Evolutionary conservation across 2,888 invertebrate genomes (phyloP), one percentile per base, ranked within the genome.

Genomic region (Subacronicta megacephala): DNA sequence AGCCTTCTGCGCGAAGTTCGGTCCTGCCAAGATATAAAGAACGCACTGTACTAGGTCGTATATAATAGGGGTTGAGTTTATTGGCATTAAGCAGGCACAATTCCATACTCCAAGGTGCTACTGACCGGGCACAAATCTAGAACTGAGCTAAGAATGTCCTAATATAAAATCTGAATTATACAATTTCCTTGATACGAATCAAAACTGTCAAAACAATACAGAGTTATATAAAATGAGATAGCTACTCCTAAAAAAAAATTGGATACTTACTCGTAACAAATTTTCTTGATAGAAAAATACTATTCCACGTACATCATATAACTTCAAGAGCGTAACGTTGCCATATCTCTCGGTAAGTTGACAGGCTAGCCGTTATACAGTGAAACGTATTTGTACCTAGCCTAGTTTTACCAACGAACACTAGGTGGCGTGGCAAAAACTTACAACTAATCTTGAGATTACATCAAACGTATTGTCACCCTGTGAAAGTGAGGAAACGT

Each of bases 371-470:
- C 50, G 54, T 60, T 60, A 66, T 55, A 64, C 54, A 64, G 51
- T 70, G 64, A 47, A 52, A 53, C 55, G 60, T 66, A 53, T 68
- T 55, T 46, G 44, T 56, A 31, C 29, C 23, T 53, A 53, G 42
- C 49, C 7, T 38, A 41, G 53, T 69, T 59, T 58, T 59, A 49
- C 54, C 54, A 33, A 35, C 7, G n/a, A 53, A 29, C 57, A 15
- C 46, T 47, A 42, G 42, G 12, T 16, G 15, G 47, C 42, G 56
- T 72, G 57, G 57, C 72, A 53, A 62, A 61, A 67, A 54, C 53
- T 51, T 67, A 55, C 35, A 59, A 60, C 49, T 65, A 71, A 68
- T 71, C 60, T 71, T 43, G n/a, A 6, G 31, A 31, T 31, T n/a
- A 31, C 31, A 31, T n/a, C 5, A 31, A 29, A 31, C 31, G n/a